Evolutionary conservation across 1,140 invertebrate species (phyloP).

Genomic region (Trachymyrmex septentrionalis): DNA sequence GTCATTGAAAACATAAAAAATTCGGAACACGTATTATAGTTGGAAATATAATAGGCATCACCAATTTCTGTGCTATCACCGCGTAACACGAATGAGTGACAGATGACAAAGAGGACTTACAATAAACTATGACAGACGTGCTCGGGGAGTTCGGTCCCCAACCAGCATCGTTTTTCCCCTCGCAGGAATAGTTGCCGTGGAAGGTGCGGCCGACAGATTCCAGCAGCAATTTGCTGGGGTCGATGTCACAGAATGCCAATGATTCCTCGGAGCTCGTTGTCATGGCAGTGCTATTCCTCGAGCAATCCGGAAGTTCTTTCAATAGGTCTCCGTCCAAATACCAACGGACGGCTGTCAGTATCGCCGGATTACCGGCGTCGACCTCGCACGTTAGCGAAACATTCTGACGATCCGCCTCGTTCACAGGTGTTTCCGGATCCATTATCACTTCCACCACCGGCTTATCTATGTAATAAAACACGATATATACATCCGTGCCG

Average conservation of each 20-base stretch:
- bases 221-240: constrained; percentile 93
- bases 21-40: neutral
- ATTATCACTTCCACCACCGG: constrained; percentile 92
- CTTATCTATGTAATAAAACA: constrained; percentile 87
- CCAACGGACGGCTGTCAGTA: constrained; percentile 91
- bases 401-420: constrained; percentile 93
- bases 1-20: neutral
- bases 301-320: constrained; percentile 94
- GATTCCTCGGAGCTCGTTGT: constrained; percentile 80
- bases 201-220: constrained; percentile 93
- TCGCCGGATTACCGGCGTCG: constrained; percentile 89
- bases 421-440: constrained; percentile 91
- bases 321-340: constrained; percentile 93
- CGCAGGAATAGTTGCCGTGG: constrained; percentile 97
- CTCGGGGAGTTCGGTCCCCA: constrained; percentile 92
- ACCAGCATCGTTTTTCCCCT: constrained; percentile 94
- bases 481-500: constrained; percentile 9
- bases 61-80: constrained; percentile 7
- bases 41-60: constrained; percentile 2
- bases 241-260: constrained; percentile 91
- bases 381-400: constrained; percentile 94
- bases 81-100: constrained; percentile 36
- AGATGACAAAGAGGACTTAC: constrained; percentile 86
- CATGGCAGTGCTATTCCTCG: constrained; percentile 86
- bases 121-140: constrained; percentile 92